Evolutionary conservation across 2,113 vertebrate species (phyloP), one percentile per base, ranked within the genome.

Genomic region (Thalassarche chlororhynchos): DNA sequence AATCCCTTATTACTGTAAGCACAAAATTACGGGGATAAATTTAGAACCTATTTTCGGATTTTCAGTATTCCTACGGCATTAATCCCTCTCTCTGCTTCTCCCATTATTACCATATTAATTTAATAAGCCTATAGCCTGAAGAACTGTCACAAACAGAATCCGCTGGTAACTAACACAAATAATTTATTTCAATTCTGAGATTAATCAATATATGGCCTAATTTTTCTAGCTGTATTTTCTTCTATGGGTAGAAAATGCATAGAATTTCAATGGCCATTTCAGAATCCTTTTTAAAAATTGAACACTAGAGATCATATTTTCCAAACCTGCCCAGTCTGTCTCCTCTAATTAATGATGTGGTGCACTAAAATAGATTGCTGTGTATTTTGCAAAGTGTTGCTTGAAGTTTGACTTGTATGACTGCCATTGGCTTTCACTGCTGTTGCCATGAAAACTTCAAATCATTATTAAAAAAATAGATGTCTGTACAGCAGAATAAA

Each of bases 271-370:
- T 90, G 75, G n/a, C 66, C 70, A 38, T 46, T 90, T 93, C 92
- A 66, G 77, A 83, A 85, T 79, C 78, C 75, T 72, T 62, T 94
- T 77, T 80, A 58, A 93, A 95, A 91, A 95, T 61, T 91, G 92
- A 90, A 85, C 82, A 54, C 49, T 38, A 20, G 82, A 76, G 90
- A 91, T 90, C 82, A 79, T 65, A 95, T 97, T 97, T 97, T 97
- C 92, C 96, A 96, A 94, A 90, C 71, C 82, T 97, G 93, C 78
- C 78, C 51, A 8, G 66, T 61, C 93, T 94, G 96, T 77, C 93
- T 97, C 66, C 83, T 77, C 85, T 94, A 95, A 96, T 97, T 95
- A 97, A 95, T 65, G 87, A 97, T 62, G 90, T 89, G 91, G 78
- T 65, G 87, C 66, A 65, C 92, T 87, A 54, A 96, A 96, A 97